phyloP scores from a whole-genome alignment of 2,797 vertebrate species.

The Caiman crocodilus region DNA sequence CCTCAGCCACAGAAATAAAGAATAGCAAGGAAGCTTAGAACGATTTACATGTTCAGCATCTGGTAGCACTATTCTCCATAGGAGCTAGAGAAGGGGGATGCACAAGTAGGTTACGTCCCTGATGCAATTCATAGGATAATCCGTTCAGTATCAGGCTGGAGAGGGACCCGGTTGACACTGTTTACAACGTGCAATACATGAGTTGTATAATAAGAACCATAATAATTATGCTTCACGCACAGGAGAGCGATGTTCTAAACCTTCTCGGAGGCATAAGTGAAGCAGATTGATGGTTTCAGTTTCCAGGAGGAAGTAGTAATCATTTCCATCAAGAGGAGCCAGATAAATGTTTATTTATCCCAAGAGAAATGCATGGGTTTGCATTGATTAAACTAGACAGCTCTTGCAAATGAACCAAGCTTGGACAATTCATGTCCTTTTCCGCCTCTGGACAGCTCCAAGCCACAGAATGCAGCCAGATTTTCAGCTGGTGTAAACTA shows the following conservation, averaged over 20 bases:
- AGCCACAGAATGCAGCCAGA: not conserved
- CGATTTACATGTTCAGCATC: not conserved
- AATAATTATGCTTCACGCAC: conserved; percentile 37
- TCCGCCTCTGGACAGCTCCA: not conserved
- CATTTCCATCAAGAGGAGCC: conserved; percentile 61
- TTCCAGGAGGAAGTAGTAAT: conserved; percentile 48
- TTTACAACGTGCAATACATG: not conserved
- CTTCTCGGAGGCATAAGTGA: conserved; percentile 45
- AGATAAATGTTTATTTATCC: conserved; percentile 4
- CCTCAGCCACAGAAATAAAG: not conserved
- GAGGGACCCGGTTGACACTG: conserved; percentile 40
- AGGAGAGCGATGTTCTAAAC: conserved; percentile 28
- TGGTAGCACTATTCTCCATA: not conserved
- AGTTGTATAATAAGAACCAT: not conserved
- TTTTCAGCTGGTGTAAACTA: not conserved
- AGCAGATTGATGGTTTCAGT: conserved; percentile 38
- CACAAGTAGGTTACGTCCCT: conserved; percentile 22
- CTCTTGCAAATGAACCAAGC: not conserved
- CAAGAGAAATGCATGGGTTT: not conserved
- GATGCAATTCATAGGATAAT: conserved; percentile 48
- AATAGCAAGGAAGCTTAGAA: not conserved
- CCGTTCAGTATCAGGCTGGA: conserved; percentile 60
- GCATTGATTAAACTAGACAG: not conserved
- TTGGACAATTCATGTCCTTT: not conserved
- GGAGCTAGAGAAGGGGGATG: conserved; percentile 3